Conservation (phyloP, 2,113 vertebrate species). For the Leptocoma aspasia region DNA sequence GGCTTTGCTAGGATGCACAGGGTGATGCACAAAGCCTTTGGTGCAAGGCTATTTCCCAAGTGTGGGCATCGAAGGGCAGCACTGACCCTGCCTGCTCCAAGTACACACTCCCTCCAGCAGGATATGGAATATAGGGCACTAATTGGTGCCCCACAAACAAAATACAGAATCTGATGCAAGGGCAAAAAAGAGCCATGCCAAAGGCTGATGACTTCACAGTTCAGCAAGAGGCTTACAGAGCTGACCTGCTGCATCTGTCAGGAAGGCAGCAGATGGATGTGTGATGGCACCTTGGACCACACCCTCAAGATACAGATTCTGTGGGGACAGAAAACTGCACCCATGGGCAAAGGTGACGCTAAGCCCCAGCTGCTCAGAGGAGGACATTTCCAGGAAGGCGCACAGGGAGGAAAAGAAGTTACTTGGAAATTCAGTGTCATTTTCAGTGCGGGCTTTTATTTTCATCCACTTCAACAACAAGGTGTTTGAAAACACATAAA, state of each 20-base stretch:
- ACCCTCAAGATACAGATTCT: rapidly evolving
- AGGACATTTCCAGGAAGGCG: not conserved
- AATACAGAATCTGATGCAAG: not conserved
- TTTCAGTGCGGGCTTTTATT: slow-evolving; percentile 61
- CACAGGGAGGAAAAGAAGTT: not conserved
- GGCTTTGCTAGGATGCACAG: not conserved
- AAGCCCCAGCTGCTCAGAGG: not conserved
- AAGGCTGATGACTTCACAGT: not conserved
- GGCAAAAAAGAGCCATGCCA: not conserved
- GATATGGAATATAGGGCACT: rapidly evolving
- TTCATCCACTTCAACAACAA: slow-evolving; percentile 53
- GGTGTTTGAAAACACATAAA: slow-evolving; percentile 23
- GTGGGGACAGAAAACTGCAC: not conserved
- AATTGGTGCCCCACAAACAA: not conserved
- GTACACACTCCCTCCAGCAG: not conserved
- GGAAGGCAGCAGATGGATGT: not conserved
- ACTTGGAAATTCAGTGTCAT: not conserved
- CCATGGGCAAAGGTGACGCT: rapidly evolving
- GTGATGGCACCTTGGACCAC: not conserved
- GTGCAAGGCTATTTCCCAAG: not conserved
- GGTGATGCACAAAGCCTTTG: not conserved
- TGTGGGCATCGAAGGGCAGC: not conserved
- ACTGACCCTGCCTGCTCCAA: not conserved
- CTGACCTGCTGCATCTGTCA: not conserved
- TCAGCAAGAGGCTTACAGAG: not conserved